phyloP scores from a whole-genome alignment of 2,888 invertebrate genomes.

The Panzeria rudis region DNA sequence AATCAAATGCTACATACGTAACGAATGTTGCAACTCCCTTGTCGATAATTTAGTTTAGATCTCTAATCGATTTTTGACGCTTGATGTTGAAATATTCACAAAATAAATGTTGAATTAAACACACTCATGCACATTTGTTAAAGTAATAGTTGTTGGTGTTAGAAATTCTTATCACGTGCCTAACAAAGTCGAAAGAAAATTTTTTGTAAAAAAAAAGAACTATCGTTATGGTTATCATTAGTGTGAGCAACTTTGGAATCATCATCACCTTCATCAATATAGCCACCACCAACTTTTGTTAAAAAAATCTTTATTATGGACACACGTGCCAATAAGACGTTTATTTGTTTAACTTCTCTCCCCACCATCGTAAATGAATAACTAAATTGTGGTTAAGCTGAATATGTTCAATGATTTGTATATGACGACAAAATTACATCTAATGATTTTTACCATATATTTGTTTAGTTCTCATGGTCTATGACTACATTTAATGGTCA shows the following conservation, averaged over 20 bases:
- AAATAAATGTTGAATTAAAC: slow-evolving; percentile 12
- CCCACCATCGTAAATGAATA: slow-evolving; percentile 10
- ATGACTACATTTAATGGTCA: slow-evolving; percentile 14
- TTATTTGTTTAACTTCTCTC: slow-evolving; percentile 50
- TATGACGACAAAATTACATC: slow-evolving; percentile 23
- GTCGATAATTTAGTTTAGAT: slow-evolving; percentile 63
- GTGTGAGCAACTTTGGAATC: slow-evolving; percentile 21
- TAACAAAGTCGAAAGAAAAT: slow-evolving; percentile 24
- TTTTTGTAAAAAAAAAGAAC: slow-evolving; percentile 1
- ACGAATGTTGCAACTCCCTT: slow-evolving; percentile 64
- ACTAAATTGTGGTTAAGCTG: slow-evolving; percentile 54
- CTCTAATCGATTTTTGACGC: slow-evolving; percentile 69
- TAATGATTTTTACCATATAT: slow-evolving; percentile 16
- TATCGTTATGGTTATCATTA: slow-evolving; percentile 56
- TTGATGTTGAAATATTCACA: slow-evolving; percentile 45
- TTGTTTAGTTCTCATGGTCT: background rate
- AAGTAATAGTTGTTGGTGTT: slow-evolving; percentile 32
- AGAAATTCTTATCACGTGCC: slow-evolving; percentile 67
- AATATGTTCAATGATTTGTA: slow-evolving; percentile 48
- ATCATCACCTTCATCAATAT: slow-evolving; percentile 34
- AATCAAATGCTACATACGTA: slow-evolving; percentile 43
- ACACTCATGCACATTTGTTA: slow-evolving; percentile 15
- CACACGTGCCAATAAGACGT: slow-evolving; percentile 62
- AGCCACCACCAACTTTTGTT: slow-evolving; percentile 19
- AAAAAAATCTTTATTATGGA: slow-evolving; percentile 18